These are phyloP conservation scores for Neopipo cinnamomea DNA, from an alignment of 2,113 vertebrate species.

Conservation along the genomic window DNA sequence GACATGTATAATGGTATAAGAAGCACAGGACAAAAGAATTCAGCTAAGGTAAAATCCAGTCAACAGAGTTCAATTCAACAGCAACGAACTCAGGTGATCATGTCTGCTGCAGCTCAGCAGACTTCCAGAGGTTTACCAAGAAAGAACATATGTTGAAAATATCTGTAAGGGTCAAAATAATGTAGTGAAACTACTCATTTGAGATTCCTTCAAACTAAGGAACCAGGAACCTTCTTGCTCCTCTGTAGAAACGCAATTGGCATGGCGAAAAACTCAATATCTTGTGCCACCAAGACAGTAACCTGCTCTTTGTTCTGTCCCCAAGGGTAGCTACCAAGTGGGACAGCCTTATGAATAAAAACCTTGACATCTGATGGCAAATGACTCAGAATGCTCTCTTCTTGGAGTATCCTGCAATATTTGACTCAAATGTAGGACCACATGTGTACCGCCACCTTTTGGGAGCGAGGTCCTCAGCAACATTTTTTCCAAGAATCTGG, in stretches of 20 bases:
- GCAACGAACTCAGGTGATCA: not conserved
- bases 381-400: not conserved
- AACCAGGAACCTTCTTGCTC: not conserved
- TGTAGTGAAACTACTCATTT: not conserved
- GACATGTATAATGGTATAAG: not conserved
- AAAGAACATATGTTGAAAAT: not conserved
- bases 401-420: not conserved
- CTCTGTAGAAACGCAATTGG: not conserved
- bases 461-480: not conserved
- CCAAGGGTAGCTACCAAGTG: not conserved
- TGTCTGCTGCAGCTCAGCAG: not conserved
- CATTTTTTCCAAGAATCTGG: not conserved
- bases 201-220: not conserved
- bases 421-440: not conserved
- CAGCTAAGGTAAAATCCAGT: not conserved
- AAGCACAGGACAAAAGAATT: not conserved
- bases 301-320: not conserved
- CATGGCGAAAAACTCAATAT: not conserved
- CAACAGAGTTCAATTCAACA: not conserved
- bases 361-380: not conserved
- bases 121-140: not conserved
- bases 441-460: fast-evolving
- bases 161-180: not conserved
- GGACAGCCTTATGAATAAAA: not conserved
- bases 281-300: not conserved